Evolutionary conservation across 1,140 invertebrate species (phyloP), one percentile per base, ranked within the genome.

Genomic region (Sycophaga agraensis): DNA sequence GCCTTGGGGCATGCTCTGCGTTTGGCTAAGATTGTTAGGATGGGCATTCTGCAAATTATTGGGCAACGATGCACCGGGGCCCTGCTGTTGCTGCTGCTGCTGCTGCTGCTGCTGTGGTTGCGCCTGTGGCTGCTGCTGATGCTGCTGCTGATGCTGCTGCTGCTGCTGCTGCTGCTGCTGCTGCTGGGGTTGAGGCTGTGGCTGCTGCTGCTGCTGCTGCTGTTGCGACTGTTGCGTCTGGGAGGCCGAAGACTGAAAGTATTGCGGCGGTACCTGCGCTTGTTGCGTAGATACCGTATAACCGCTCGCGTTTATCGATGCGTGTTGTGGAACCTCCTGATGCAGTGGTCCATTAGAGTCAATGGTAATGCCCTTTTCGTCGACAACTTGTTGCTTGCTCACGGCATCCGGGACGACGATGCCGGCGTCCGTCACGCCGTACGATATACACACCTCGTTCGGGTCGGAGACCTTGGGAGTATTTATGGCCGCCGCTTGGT

Each of bases 1-100:
- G 55, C 82, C 82, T 72, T 85, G 84, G 6, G 84, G 78, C 70
- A 86, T 82, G 66, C 77, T 85, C 59, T 83, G 82, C 53, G 85
- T 78, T 50, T 84, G 82, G 34, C 81, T 67, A 28, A 82, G 72
- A 54, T 77, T 78, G 60, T 79, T 84, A 11, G 82, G 81, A 65
- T 78, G 78, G 48, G 82, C 68, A n/a, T 76, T 75, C 67, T 85
- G 84, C 58, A 86, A 74, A 79, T 83, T 86, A 9, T 83, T 77
- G 8, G 84, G 84, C 63, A 87, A 77, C 4, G 84, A 85, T 0
- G 84, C 75, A 11, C 84, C 84, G 80, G 45, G 56, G 45, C 2
- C 48, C 21, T 62, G 56, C 31, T 74, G 72, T 22, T 70, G 65
- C 16, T 75, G 71, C 24, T 70, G 70, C 26, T 69, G 65, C 35